Evolutionary conservation across 2,113 vertebrate species (phyloP).

Genomic region (Vireo altiloquus): DNA sequence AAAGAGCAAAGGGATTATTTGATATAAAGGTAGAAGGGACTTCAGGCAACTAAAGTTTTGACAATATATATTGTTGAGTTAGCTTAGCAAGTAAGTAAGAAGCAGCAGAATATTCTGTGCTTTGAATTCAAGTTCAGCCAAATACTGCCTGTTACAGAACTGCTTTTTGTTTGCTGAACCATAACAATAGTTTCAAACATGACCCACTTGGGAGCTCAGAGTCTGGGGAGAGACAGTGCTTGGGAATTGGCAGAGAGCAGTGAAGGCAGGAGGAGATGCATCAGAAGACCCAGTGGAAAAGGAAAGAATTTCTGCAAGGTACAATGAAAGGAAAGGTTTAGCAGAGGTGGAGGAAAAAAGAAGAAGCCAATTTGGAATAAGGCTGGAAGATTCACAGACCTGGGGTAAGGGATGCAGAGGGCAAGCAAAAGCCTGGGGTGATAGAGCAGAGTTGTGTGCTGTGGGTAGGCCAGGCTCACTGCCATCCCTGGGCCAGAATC

Average conservation of each 20-base stretch:
- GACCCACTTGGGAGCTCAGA: not conserved
- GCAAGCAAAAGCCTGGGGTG: not conserved
- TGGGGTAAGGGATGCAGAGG: not conserved
- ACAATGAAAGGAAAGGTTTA: not conserved
- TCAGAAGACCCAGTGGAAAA: not conserved
- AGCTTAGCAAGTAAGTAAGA: not conserved
- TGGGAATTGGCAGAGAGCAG: not conserved
- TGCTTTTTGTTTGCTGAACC: not conserved
- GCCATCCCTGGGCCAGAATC: accelerated
- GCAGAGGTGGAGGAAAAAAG: not conserved
- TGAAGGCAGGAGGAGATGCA: not conserved
- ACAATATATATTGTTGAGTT: not conserved
- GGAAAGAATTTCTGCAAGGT: not conserved
- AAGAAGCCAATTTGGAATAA: not conserved
- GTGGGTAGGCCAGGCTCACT: not conserved
- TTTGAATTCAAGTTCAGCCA: not conserved
- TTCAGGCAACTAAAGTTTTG: not conserved
- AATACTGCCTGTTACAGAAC: not conserved
- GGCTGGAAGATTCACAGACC: not conserved
- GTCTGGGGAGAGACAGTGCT: not conserved
- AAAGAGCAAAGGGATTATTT: not conserved
- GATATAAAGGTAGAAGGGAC: not conserved
- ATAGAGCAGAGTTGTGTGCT: accelerated
- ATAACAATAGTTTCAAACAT: not conserved
- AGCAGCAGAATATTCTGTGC: not conserved